Conservation (phyloP, 2,888 invertebrate genomes). For the Meghimatium bilineatum region DNA sequence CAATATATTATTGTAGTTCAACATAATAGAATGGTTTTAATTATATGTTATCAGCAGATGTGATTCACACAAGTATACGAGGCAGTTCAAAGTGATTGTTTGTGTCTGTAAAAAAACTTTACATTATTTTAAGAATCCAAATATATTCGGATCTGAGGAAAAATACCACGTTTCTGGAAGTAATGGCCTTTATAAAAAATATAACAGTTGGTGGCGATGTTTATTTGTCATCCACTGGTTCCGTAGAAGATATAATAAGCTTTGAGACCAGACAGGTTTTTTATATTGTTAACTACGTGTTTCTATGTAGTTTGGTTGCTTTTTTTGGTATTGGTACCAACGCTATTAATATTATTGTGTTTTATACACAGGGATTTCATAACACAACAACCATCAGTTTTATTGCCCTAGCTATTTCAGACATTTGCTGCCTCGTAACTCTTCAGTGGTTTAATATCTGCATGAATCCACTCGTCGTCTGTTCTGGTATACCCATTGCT, state of each 20-base stretch:
- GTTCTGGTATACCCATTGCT: not conserved
- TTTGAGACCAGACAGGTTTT: not conserved
- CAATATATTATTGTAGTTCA: too few species aligned
- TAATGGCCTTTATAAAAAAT: not conserved
- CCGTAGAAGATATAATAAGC: not conserved
- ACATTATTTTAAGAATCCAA: too few species aligned
- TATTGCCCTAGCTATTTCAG: slow-evolving; percentile 5
- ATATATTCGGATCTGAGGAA: too few species aligned
- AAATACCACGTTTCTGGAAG: not conserved
- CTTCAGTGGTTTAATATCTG: slow-evolving; percentile 26
- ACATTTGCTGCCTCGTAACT: not conserved
- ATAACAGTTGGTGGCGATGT: not conserved
- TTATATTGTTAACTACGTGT: not conserved
- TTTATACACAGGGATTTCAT: slow-evolving; percentile 15
- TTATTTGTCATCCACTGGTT: not conserved
- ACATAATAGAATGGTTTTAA: too few species aligned
- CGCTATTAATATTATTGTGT: slow-evolving; percentile 13
- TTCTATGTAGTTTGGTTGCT: not conserved
- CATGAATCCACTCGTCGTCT: slow-evolving; percentile 5
- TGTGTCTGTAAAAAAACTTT: too few species aligned
- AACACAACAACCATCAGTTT: slow-evolving; percentile 10
- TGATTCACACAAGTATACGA: too few species aligned
- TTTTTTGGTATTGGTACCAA: not conserved
- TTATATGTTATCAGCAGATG: too few species aligned
- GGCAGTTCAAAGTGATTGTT: too few species aligned